A percentile compares a stretch with the other conserved stretches of the same genome.
These are phyloP conservation scores for Thermophis baileyi DNA, from an alignment of 2,113 vertebrate genomes.

Conservation along the genomic window DNA sequence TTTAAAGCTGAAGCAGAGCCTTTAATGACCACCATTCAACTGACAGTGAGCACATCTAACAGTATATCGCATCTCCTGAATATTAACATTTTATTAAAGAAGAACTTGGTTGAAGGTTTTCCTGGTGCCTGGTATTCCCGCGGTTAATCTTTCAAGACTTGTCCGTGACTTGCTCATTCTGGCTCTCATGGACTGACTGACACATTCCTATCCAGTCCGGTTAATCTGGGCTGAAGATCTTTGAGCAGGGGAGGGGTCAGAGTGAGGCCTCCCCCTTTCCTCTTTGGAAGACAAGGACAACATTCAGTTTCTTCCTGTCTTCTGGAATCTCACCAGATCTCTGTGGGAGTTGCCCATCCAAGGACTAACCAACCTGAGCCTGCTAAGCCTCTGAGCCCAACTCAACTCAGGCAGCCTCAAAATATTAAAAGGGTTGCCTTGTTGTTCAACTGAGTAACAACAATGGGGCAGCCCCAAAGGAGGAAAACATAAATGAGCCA, in stretches of 20 bases:
- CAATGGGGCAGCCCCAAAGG: not conserved
- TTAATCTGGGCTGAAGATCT: not conserved
- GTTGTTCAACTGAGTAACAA: not conserved
- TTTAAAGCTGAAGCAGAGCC: not conserved
- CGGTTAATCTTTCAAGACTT: not conserved
- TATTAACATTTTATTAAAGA: not conserved
- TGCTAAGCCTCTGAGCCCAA: not conserved
- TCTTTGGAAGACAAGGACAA: not conserved
- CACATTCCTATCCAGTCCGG: not conserved
- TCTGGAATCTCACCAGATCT: not conserved
- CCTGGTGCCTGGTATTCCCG: not conserved
- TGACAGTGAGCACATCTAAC: not conserved
- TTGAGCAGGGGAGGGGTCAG: not conserved
- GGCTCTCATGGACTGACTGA: not conserved
- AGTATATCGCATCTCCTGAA: not conserved
- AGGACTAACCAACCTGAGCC: not conserved
- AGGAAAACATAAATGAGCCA: not conserved
- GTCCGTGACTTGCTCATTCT: not conserved
- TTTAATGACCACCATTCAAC: not conserved
- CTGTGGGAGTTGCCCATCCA: not conserved
- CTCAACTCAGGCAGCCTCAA: not conserved
- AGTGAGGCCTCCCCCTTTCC: not conserved
- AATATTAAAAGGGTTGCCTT: not conserved
- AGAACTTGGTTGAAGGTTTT: not conserved
- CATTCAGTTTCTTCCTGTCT: not conserved